These are phyloP conservation scores for Crotalus adamanteus DNA, from an alignment of 2,797 vertebrate genomes.

Conservation along the genomic window DNA sequence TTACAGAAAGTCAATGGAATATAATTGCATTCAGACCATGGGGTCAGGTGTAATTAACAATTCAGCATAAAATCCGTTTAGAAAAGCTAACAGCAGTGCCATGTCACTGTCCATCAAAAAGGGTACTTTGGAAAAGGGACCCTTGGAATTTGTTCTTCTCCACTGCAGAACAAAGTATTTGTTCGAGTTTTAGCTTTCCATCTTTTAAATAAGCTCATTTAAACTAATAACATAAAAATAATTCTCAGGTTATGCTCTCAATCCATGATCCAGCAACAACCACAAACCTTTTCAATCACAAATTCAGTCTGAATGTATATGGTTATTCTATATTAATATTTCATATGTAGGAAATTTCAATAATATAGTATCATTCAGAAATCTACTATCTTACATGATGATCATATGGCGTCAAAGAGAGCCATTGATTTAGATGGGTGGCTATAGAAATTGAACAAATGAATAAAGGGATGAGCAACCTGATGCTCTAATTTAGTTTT, in stretches of 20 bases:
- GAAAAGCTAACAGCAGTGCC: background rate
- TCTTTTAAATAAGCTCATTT: background rate
- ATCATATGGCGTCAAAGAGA: background rate
- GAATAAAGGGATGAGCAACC: background rate
- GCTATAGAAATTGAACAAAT: background rate
- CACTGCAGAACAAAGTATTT: background rate
- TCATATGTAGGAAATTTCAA: background rate
- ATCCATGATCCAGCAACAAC: background rate
- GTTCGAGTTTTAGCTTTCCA: background rate
- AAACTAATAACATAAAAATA: background rate
- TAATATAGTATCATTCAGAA: background rate
- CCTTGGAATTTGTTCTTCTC: background rate
- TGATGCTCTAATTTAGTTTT: background rate
- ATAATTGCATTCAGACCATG: constrained; percentile 26
- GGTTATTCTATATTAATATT: background rate
- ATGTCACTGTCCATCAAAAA: background rate
- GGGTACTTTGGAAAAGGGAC: background rate
- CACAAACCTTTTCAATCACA: background rate
- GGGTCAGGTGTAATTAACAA: constrained; percentile 25
- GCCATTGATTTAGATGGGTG: background rate
- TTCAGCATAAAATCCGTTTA: constrained; percentile 27
- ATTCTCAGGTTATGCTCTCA: background rate
- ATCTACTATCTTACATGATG: background rate
- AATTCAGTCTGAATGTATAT: background rate
- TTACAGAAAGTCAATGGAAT: constrained; percentile 34